Evolutionary conservation across 2,797 vertebrate species (phyloP).

Genomic region (Hippocampus kuda): DNA sequence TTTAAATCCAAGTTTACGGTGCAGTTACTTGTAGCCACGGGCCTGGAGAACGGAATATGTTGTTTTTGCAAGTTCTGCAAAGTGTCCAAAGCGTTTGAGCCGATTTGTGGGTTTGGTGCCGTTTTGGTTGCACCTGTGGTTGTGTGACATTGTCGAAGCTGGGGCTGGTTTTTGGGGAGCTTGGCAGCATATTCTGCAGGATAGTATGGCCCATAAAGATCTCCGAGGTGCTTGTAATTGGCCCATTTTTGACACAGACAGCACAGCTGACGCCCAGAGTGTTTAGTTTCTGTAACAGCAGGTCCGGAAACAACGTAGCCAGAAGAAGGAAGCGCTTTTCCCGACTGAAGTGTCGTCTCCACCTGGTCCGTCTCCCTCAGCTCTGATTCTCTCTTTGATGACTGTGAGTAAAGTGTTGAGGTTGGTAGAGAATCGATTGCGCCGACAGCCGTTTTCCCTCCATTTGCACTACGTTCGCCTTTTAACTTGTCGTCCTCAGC

Average conservation of each 20-base stretch:
- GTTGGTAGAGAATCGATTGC: conserved; percentile 55
- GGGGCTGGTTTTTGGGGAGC: conserved; percentile 90
- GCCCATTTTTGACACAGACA: conserved; percentile 98
- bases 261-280: conserved; percentile 87
- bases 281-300: conserved; percentile 82
- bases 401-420: conserved; percentile 55
- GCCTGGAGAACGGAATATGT: conserved; percentile 46
- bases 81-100: conserved; percentile 36
- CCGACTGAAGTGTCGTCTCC: conserved; percentile 70
- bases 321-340: conserved; percentile 86
- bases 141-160: conserved; percentile 61
- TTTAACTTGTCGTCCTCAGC: conserved; percentile 90
- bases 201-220: conserved; percentile 97
- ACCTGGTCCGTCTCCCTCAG: conserved; percentile 58
- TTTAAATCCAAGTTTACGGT: conserved; percentile 44
- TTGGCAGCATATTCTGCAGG: conserved; percentile 90
- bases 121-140: conserved; percentile 47
- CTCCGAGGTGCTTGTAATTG: conserved; percentile 95
- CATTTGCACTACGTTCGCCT: conserved; percentile 70
- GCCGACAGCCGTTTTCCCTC: conserved; percentile 48
- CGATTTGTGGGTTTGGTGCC: conserved; percentile 51
- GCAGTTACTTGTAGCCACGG: conserved; percentile 45
- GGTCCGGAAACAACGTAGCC: conserved; percentile 87
- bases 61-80: conserved; percentile 50
- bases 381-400: conserved; percentile 64